Evolutionary conservation across 2,888 invertebrate genomes (phyloP).

Genomic region (Lathronympha strigana): DNA sequence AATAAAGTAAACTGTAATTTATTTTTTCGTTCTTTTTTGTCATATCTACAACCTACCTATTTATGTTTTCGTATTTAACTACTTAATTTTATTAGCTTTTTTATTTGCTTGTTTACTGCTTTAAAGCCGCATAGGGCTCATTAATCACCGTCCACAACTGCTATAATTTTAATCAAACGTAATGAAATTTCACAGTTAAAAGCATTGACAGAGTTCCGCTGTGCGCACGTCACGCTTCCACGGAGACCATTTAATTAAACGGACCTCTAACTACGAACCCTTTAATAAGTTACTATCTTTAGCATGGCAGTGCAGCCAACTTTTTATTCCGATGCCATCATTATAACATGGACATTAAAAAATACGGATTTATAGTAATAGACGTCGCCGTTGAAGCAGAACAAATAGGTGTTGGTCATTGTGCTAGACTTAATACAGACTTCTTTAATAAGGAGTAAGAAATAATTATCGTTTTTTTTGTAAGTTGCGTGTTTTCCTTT

Average conservation of each 20-base stretch:
- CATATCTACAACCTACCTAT: too few species aligned
- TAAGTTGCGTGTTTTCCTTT: slow-evolving; percentile 18
- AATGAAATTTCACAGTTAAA: slow-evolving; percentile 41
- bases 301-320: neutral
- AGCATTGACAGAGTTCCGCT: slow-evolving; percentile 40
- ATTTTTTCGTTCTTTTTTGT: too few species aligned
- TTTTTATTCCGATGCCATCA: slow-evolving; percentile 35
- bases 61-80: neutral
- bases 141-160: slow-evolving; percentile 18
- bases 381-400: slow-evolving; percentile 26
- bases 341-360: slow-evolving; percentile 32
- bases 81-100: neutral
- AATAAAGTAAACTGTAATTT: neutral
- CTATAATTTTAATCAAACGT: slow-evolving; percentile 32
- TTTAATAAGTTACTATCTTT: slow-evolving; percentile 10
- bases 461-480: slow-evolving; percentile 13
- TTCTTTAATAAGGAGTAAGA: slow-evolving; percentile 8
- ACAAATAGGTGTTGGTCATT: slow-evolving; percentile 31
- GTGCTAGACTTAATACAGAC: slow-evolving; percentile 8
- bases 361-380: slow-evolving; percentile 39
- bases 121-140: slow-evolving; percentile 7
- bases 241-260: slow-evolving; percentile 3
- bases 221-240: slow-evolving; percentile 31
- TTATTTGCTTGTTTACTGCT: neutral
- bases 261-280: slow-evolving; percentile 4